Conservation (phyloP, 2,888 invertebrate species). For the Dasysyrphus tricinctus region DNA sequence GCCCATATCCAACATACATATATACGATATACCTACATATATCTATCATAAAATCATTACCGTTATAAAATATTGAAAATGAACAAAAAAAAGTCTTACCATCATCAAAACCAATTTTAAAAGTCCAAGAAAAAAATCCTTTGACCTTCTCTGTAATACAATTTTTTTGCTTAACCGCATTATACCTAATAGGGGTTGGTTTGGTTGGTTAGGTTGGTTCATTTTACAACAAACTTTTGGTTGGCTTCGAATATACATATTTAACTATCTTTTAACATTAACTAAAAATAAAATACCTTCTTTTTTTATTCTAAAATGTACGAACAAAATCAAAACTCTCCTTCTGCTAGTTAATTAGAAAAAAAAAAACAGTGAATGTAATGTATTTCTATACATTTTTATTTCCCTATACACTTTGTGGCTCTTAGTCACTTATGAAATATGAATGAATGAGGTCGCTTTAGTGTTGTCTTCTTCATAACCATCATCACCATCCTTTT, state of each 20-base stretch:
- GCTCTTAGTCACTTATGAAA: conserved; percentile 67
- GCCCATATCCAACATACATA: background rate
- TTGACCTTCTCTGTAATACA: conserved; percentile 6
- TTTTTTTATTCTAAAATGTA: conserved; percentile 1
- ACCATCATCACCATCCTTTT: background rate
- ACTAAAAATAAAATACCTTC: conserved; percentile 16
- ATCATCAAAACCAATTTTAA: conserved; percentile 4
- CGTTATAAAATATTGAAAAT: background rate
- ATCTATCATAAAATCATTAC: background rate
- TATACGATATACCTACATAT: background rate
- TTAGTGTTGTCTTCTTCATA: background rate
- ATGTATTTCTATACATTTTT: background rate
- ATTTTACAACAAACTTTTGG: conserved; percentile 23
- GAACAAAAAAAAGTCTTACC: background rate
- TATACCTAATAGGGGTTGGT: conserved; percentile 3
- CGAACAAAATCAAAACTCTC: conserved; percentile 32
- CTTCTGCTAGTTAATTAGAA: conserved; percentile 56
- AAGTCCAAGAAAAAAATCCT: background rate
- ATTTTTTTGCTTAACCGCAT: conserved; percentile 2
- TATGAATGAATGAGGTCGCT: conserved; percentile 60
- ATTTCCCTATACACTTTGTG: conserved; percentile 38
- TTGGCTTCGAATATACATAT: conserved; percentile 35
- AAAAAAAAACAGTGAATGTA: conserved; percentile 23
- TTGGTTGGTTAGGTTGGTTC: background rate
- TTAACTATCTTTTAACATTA: conserved; percentile 47